Evolutionary conservation across 2,888 invertebrate species (phyloP), one percentile per base, ranked within the genome.

Genomic region (Cosmopolites sordidus): DNA sequence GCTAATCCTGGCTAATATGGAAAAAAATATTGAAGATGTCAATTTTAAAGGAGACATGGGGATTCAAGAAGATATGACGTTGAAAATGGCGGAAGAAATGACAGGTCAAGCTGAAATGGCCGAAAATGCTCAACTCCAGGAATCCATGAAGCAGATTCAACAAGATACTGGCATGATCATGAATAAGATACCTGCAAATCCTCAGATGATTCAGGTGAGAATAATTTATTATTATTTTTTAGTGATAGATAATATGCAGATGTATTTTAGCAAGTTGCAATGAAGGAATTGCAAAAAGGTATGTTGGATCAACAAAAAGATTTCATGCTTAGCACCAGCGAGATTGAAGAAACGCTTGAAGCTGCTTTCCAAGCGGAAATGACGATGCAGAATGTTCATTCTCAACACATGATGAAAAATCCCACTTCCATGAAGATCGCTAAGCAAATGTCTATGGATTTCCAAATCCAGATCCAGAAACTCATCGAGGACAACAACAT

Each of bases 401-500:
- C 14, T 5, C 17, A 42, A 16, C 2, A 12, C 3, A 16, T 16
- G 11, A 12, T 40, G 15, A 40, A 11, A 11, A 40, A 40, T 11
- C 40, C 40, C 6, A 6, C 9, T 12, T 3, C 17, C 40, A 16
- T 40, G 8, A 8, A 9, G 15, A 40, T 40, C 3, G 6, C 6
- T 11, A 3, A 16, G 16, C 3, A 16, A 16, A 40, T 40, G 40
- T 14, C 40, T 16, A 33, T 33, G 33, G 33, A 41, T n/a, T 49
- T 49, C 43, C 17, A 11, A 17, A 5, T 18, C 14, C 37, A 18
- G 41, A 18, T 49, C 1, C 37, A 33, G 18, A 16, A 43, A 43
- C 22, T 49, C 22, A 30, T 49, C n/a, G 15, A 43, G 14, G 18
- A 37, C 18, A 43, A 33, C 38, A 49, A 43, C 12, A 37, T 49